These are phyloP conservation scores for Eulemur rubriventer DNA, from an alignment of 2,797 vertebrate species.

Conservation along the genomic window DNA sequence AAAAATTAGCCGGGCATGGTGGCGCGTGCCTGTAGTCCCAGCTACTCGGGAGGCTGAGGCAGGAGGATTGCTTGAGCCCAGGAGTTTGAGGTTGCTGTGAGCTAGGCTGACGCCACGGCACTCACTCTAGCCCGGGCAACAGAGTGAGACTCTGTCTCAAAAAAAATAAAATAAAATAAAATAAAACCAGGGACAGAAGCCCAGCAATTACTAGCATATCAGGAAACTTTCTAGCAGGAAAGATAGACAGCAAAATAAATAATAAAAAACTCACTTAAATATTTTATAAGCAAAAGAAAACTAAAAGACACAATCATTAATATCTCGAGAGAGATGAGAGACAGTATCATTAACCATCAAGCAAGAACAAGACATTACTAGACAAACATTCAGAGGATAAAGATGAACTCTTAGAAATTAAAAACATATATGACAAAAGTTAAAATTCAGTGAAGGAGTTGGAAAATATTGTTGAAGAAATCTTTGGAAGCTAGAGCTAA, in stretches of 20 bases:
- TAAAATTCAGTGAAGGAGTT: background rate
- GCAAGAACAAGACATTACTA: background rate
- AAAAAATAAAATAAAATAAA: too few species aligned
- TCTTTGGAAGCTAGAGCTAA: background rate
- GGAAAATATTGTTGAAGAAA: background rate
- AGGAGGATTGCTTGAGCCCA: too few species aligned
- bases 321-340: background rate
- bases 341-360: background rate
- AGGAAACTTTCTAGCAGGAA: background rate
- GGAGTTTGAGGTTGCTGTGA: too few species aligned
- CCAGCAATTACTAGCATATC: too few species aligned
- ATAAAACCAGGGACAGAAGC: background rate
- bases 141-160: too few species aligned
- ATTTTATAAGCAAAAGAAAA: background rate
- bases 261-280: background rate
- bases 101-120: too few species aligned
- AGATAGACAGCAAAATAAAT: background rate
- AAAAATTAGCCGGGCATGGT: too few species aligned
- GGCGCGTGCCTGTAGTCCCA: too few species aligned
- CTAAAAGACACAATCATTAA: background rate
- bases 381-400: background rate
- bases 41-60: too few species aligned
- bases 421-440: background rate
- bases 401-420: background rate
- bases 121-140: too few species aligned